Conservation (phyloP, 2,888 invertebrate species). For the Hydriomena furcata region DNA sequence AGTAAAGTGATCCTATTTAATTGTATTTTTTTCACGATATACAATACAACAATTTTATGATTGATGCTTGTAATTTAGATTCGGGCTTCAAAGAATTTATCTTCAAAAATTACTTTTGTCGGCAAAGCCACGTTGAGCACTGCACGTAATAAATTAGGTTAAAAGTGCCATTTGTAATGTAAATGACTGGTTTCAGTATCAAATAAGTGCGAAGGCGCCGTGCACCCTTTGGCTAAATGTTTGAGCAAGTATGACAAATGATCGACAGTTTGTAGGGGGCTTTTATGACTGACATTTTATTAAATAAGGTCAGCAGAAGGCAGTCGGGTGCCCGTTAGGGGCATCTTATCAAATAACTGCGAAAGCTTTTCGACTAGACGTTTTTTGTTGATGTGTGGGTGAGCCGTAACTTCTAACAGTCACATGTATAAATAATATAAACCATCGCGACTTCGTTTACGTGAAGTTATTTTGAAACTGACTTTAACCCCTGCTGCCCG, state of each 20-base stretch:
- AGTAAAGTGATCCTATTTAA: no score
- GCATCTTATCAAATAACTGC: slow-evolving; percentile 7
- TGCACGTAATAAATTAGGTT: slow-evolving; percentile 24
- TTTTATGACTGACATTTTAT: slow-evolving; percentile 22
- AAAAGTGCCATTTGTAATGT: slow-evolving; percentile 24
- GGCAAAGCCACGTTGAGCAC: slow-evolving; percentile 17
- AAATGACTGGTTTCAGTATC: slow-evolving; percentile 19
- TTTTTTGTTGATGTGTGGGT: neutral
- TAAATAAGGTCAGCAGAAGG: slow-evolving; percentile 22
- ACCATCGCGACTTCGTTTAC: no score
- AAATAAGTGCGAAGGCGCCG: slow-evolving; percentile 3
- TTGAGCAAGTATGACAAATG: slow-evolving; percentile 24
- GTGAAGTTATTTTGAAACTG: no score
- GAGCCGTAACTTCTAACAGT: no score
- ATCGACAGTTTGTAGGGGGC: slow-evolving; percentile 23
- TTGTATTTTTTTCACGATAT: no score
- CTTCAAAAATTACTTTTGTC: slow-evolving; percentile 22
- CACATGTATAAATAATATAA: no score
- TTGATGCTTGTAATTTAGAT: slow-evolving; percentile 25
- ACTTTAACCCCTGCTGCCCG: no score
- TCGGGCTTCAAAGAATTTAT: slow-evolving; percentile 19
- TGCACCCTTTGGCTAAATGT: slow-evolving; percentile 15
- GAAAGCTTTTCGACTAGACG: neutral
- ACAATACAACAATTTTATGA: no score
- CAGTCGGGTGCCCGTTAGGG: slow-evolving; percentile 9